phyloP scores from a whole-genome alignment of 92 coral and sea anemone species.

The Heliopora coerulea region DNA sequence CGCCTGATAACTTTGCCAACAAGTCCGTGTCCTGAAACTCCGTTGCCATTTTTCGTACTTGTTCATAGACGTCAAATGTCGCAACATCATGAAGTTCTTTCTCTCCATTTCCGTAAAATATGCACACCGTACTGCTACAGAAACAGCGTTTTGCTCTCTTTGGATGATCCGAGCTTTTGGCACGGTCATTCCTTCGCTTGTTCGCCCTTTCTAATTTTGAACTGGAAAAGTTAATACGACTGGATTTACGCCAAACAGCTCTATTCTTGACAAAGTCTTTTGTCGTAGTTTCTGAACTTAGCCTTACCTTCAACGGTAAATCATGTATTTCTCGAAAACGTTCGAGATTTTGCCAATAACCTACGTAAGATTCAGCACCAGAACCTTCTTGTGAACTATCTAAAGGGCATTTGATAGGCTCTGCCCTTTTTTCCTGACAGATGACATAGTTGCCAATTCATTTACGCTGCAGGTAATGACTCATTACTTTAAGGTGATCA shows the following conservation, averaged over 20 bases:
- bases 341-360: constrained; percentile 37
- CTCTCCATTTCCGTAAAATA: constrained; percentile 30
- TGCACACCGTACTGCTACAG: constrained; percentile 25
- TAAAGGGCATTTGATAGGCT: constrained; percentile 47
- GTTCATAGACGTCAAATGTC: constrained; percentile 37
- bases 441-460: constrained; percentile 46
- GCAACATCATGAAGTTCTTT: constrained; percentile 38
- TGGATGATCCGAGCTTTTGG: background rate
- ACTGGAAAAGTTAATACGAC: constrained; percentile 42
- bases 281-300: constrained; percentile 22
- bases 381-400: constrained; percentile 46
- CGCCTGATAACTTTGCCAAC: constrained; percentile 28
- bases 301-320: constrained; percentile 39
- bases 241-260: constrained; percentile 53
- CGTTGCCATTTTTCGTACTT: constrained; percentile 29
- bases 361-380: constrained; percentile 27
- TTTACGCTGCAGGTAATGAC: background rate
- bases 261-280: constrained; percentile 45
- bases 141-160: constrained; percentile 8
- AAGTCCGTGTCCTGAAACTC: constrained; percentile 32
- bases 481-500: background rate
- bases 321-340: constrained; percentile 39
- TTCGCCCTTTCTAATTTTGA: constrained; percentile 38
- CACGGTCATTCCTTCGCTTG: background rate
- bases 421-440: constrained; percentile 42